A percentile compares a stretch with the other conserved stretches of the same genome.
Evolutionary conservation across 2,113 vertebrate species (phyloP).

Genomic region (Labeo rohita): DNA sequence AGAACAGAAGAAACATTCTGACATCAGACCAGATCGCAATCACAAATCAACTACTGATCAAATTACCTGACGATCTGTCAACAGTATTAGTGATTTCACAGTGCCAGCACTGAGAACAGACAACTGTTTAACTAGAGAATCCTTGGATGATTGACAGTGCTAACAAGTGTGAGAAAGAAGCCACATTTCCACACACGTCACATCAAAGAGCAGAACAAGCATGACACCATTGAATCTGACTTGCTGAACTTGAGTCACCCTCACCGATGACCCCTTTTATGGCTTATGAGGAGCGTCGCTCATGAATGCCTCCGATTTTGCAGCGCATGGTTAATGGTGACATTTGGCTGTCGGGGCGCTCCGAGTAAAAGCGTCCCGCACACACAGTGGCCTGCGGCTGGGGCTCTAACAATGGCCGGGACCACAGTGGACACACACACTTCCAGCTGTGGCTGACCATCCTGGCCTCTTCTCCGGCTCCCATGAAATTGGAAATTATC

Average conservation of each 20-base stretch:
- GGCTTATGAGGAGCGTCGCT: conserved; percentile 50
- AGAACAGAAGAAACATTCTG: neutral
- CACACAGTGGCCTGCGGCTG: conserved; percentile 65
- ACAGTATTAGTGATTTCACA: conserved; percentile 47
- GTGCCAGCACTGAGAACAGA: conserved; percentile 34
- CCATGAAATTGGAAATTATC: conserved; percentile 67
- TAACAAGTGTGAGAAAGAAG: conserved; percentile 56
- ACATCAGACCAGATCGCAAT: neutral
- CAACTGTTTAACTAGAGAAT: conserved; percentile 56
- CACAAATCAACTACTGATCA: conserved; percentile 33
- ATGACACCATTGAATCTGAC: conserved; percentile 57
- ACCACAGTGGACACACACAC: conserved; percentile 53
- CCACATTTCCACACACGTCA: conserved; percentile 53
- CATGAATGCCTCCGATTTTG: conserved; percentile 56
- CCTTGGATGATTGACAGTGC: conserved; percentile 51
- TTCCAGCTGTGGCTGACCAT: conserved; percentile 44
- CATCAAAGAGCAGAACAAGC: conserved; percentile 59
- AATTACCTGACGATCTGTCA: conserved; percentile 43
- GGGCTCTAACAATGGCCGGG: conserved; percentile 50
- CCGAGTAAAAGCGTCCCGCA: conserved; percentile 41
- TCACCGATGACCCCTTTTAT: conserved; percentile 47
- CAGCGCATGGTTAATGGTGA: conserved; percentile 58
- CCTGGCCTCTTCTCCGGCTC: conserved; percentile 51
- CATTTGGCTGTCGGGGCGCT: conserved; percentile 55
- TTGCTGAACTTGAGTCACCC: conserved; percentile 54